These are phyloP conservation scores for Trissolcus japonicus DNA, from an alignment of 2,888 invertebrate species.

Conservation along the genomic window DNA sequence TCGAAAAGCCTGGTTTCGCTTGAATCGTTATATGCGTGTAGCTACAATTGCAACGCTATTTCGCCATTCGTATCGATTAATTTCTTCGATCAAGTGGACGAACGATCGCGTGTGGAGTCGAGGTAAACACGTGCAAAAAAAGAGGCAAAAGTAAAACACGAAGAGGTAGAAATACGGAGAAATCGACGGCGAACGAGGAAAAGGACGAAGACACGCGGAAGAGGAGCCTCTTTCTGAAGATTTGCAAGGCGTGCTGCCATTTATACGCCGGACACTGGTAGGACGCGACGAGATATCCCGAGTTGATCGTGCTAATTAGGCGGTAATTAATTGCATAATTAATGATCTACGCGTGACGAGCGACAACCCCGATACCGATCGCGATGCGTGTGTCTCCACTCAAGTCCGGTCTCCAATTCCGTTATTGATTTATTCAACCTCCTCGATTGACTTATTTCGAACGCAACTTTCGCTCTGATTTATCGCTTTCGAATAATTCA, in stretches of 20 bases:
- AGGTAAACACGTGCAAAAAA: constrained; percentile 29
- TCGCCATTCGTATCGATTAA: constrained; percentile 48
- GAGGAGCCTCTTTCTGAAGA: constrained; percentile 24
- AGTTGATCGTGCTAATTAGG: constrained; percentile 69
- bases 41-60: constrained; percentile 47
- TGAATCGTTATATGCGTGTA: constrained; percentile 47
- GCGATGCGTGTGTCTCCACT: constrained; percentile 10
- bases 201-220: constrained; percentile 30
- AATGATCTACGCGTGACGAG: constrained; percentile 62
- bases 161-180: constrained; percentile 3
- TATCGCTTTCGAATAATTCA: not conserved
- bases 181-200: not conserved
- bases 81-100: constrained; percentile 42
- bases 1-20: constrained; percentile 30
- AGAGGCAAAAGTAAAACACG: not conserved
- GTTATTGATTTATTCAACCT: not conserved
- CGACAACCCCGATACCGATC: constrained; percentile 50
- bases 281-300: constrained; percentile 23
- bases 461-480: not conserved
- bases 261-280: constrained; percentile 22
- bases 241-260: constrained; percentile 41
- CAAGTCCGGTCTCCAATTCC: constrained; percentile 5
- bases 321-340: constrained; percentile 72
- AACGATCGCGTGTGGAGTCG: constrained; percentile 46
- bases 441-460: not conserved